Percentiles rank a stretch among this genome's conserved stretches.
Evolutionary conservation across 2,797 vertebrate genomes (phyloP).

Genomic region (Schizothorax lantsangensis): DNA sequence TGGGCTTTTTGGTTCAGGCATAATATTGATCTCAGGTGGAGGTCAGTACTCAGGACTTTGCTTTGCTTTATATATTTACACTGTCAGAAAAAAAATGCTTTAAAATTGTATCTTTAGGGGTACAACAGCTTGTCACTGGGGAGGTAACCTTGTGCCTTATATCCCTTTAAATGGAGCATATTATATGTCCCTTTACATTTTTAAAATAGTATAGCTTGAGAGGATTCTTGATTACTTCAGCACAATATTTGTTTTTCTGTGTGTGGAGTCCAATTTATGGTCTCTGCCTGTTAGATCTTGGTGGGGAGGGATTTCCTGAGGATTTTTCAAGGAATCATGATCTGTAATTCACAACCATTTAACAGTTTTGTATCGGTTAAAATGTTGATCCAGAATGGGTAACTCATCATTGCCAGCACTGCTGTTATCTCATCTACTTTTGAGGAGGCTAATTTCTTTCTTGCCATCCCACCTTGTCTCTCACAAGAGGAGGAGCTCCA

Average conservation of each 20-base stretch:
- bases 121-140: neutral
- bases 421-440: conserved; percentile 53
- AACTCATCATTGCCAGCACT: conserved; percentile 1
- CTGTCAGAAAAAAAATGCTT: conserved; percentile 51
- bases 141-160: neutral
- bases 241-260: neutral
- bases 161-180: neutral
- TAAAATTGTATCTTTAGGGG: neutral
- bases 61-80: conserved; percentile 7
- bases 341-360: conserved; percentile 62
- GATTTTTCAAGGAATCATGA: neutral
- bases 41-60: conserved; percentile 74
- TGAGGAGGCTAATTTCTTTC: conserved; percentile 66
- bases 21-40: conserved; percentile 74
- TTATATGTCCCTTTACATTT: neutral
- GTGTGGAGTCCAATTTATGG: neutral
- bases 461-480: conserved; percentile 74
- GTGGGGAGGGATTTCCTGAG: neutral
- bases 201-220: conserved; percentile 16
- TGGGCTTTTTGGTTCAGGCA: conserved; percentile 59
- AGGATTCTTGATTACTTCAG: neutral
- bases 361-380: conserved; percentile 61
- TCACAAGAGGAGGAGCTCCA: conserved; percentile 81
- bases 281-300: neutral
- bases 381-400: conserved; percentile 69